These are phyloP conservation scores for Galaxias olidus DNA, from an alignment of 2,797 vertebrate species.

Conservation along the genomic window DNA sequence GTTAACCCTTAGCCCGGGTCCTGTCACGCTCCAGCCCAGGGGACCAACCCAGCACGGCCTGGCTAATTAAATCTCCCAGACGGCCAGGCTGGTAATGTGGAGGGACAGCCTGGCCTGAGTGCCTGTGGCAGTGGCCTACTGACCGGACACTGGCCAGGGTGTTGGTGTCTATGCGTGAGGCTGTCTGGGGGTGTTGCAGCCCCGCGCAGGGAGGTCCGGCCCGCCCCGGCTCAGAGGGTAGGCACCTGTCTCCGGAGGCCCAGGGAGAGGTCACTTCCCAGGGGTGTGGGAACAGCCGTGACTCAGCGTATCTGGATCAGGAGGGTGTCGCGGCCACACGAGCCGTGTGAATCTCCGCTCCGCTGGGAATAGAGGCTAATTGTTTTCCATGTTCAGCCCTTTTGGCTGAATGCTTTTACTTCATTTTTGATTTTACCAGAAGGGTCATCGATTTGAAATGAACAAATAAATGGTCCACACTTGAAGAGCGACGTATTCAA, in stretches of 20 bases:
- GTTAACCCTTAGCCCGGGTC: conserved; percentile 26
- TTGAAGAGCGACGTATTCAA: conserved; percentile 26
- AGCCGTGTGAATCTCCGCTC: conserved; percentile 44
- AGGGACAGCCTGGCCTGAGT: conserved; percentile 58
- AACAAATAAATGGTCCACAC: conserved; percentile 24
- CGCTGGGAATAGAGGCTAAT: conserved; percentile 10
- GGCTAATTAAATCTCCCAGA: conserved; percentile 71
- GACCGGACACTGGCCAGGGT: neutral
- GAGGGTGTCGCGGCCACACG: conserved; percentile 31
- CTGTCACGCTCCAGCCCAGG: conserved; percentile 26
- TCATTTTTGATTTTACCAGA: conserved; percentile 14
- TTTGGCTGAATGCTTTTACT: conserved; percentile 16
- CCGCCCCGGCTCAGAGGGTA: conserved; percentile 46
- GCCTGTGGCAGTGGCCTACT: conserved; percentile 47
- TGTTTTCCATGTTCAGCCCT: neutral
- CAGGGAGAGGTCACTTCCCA: conserved; percentile 56
- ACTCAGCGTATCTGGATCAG: conserved; percentile 51
- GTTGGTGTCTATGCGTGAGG: neutral
- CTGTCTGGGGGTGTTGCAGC: conserved; percentile 1
- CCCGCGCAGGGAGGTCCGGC: conserved; percentile 34
- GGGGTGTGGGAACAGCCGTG: conserved; percentile 66
- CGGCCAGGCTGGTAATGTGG: conserved; percentile 62
- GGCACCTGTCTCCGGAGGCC: conserved; percentile 66
- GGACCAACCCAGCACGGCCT: conserved; percentile 40
- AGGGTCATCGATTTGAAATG: conserved; percentile 32